phyloP scores from a whole-genome alignment of 2,113 vertebrate species.

The Rhodinocichla rosea region DNA sequence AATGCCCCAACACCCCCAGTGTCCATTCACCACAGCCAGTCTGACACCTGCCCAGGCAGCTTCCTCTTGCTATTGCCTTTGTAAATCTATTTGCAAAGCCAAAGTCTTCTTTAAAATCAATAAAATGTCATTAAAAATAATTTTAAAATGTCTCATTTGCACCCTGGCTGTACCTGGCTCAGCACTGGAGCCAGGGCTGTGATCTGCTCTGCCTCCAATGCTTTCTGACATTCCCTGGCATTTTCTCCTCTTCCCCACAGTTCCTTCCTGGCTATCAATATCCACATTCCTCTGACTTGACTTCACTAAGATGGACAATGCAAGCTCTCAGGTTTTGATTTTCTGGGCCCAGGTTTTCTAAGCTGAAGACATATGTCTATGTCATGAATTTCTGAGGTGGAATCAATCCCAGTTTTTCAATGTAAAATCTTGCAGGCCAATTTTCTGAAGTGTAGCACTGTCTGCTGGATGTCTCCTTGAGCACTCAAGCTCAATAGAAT shows the following conservation, averaged over 20 bases:
- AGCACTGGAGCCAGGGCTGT: fast-evolving
- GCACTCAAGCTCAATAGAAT: neutral
- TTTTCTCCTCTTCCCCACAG: neutral
- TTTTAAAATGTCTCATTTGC: neutral
- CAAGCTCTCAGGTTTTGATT: neutral
- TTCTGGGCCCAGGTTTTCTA: neutral
- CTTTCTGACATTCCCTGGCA: neutral
- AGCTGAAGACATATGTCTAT: neutral
- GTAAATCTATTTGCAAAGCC: neutral
- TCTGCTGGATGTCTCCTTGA: neutral
- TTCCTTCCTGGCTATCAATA: neutral
- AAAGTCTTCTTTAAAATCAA: neutral
- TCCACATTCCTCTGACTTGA: neutral
- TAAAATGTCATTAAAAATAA: neutral
- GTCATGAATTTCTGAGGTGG: neutral
- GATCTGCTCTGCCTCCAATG: neutral
- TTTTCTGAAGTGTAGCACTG: neutral
- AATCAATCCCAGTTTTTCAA: neutral
- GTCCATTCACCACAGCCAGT: neutral
- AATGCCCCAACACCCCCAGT: neutral
- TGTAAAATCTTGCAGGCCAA: neutral
- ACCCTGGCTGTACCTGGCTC: neutral
- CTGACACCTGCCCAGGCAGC: neutral
- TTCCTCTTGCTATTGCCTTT: neutral
- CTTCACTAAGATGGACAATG: neutral